phyloP scores from a whole-genome alignment of 2,888 invertebrate genomes.

The Drosophila eohydei region DNA sequence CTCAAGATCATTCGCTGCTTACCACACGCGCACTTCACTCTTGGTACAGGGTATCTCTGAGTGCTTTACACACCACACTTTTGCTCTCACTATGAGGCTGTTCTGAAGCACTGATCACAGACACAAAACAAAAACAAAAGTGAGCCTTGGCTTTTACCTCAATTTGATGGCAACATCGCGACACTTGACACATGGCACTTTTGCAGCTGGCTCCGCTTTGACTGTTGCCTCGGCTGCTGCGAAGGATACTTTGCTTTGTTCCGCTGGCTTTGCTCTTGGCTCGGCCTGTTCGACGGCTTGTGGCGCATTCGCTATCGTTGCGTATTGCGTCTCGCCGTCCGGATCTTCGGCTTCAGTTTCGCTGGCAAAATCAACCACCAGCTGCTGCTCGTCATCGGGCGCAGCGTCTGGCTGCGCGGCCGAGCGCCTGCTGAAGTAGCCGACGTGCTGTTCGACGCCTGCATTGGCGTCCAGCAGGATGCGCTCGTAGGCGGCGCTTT shows the following conservation, averaged over 20 bases:
- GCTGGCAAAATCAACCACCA: slow-evolving; percentile 71
- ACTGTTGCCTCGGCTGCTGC: slow-evolving; percentile 3
- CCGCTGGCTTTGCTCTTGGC: not conserved
- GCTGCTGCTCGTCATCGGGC: slow-evolving; percentile 46
- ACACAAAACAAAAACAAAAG: not conserved
- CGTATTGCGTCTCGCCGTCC: slow-evolving; percentile 60
- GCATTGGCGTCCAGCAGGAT: slow-evolving; percentile 75
- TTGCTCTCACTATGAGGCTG: not conserved
- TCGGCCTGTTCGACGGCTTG: not conserved
- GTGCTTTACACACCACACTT: not conserved
- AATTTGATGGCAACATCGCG: slow-evolving; percentile 80
- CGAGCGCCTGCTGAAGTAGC: slow-evolving; percentile 77
- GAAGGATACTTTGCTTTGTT: not conserved
- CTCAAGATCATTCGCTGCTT: not conserved
- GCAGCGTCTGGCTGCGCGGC: not conserved
- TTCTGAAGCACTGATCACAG: not conserved
- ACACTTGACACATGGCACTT: slow-evolving; percentile 84
- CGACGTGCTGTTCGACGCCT: slow-evolving; percentile 81
- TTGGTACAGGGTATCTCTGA: not conserved
- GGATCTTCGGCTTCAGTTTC: slow-evolving; percentile 58
- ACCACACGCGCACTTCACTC: not conserved
- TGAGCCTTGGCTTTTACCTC: slow-evolving; percentile 66
- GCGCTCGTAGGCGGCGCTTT: slow-evolving; percentile 79
- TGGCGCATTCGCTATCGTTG: slow-evolving; percentile 47
- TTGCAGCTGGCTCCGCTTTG: slow-evolving; percentile 3